Base-by-base conservation (phyloP, 2,797 vertebrate species). In the Diglossa cyanea region DNA sequence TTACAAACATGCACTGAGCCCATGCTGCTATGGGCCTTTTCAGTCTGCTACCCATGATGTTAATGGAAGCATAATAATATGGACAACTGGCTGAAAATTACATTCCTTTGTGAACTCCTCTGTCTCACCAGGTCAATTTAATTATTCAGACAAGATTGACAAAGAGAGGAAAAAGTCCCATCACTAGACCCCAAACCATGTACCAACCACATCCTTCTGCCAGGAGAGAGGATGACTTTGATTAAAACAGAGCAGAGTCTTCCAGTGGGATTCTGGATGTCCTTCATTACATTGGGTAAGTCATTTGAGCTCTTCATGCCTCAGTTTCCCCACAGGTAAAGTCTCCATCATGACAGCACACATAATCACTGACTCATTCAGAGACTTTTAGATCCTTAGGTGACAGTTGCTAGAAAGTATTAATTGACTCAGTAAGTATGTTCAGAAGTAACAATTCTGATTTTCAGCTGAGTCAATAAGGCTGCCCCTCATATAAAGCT, bases 111-210 rank as follows among this genome's bases (percentile, higher is more conserved):
- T 88, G 87, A 91, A 68, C 81, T 86, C 28, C 39, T 51, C 19
- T 88, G 51, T 60, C 76, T 94, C 40, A 55, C 18, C 17, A 93
- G 91, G 94, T 94, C 94, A 95, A 91, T 90, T 96, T 90, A 95
- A 96, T 94, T 94, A 94, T 48, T 93, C 66, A 66, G 72, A 90
- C 44, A 91, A 92, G 53, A 95, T 81, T 93, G 93, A 40, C 31
- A 62, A 62, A 67, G 65, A 72, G 20, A 92, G 31, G 55, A 35
- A 75, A 62, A 60, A 65, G 8, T 63, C 65, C 23, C 24, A 50
- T 31, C 0, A 1, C 50, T 61, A 74, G 31, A 82, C 37, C 11
- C 24, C 33, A 88, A 84, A 62, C 53, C 33, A 48, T 7, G 40
- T 13, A 63, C 61, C 11, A 45, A 51, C 45, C 11, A 55, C 6